Conservation (phyloP, 2,888 invertebrate species). For the Tridacna gigas region DNA sequence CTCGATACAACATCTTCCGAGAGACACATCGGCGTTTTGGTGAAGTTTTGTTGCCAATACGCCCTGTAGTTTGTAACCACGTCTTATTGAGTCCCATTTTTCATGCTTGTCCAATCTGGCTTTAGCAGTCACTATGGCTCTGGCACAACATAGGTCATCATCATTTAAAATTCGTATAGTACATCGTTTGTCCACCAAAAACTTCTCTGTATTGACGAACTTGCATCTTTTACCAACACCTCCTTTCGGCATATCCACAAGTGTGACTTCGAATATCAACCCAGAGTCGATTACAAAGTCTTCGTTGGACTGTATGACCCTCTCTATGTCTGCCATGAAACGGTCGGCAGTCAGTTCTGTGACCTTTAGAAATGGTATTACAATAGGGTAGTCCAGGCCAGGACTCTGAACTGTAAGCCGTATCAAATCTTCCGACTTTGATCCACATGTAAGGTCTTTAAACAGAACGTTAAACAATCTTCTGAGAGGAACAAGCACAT, state of each 20-base stretch:
- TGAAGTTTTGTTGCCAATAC: conserved; percentile 19
- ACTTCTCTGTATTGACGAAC: conserved; percentile 25
- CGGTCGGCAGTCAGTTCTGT: conserved; percentile 43
- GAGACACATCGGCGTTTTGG: conserved; percentile 17
- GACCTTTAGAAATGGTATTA: too few species aligned
- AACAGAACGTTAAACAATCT: too few species aligned
- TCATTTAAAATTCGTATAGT: conserved; percentile 34
- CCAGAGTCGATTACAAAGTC: too few species aligned
- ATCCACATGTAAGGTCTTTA: too few species aligned
- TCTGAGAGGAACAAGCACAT: too few species aligned
- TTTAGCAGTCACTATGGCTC: conserved; percentile 45
- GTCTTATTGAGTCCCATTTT: conserved; percentile 44
- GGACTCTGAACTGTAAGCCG: too few species aligned
- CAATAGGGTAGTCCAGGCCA: conserved; percentile 43
- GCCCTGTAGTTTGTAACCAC: conserved; percentile 38
- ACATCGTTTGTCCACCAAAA: conserved; percentile 22
- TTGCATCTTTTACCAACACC: conserved; percentile 7
- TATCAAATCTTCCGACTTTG: too few species aligned
- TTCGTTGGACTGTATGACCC: conserved; percentile 28
- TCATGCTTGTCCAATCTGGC: conserved; percentile 32
- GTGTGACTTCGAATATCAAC: conserved; percentile 33
- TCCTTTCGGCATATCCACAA: conserved; percentile 33
- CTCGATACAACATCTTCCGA: conserved; percentile 38
- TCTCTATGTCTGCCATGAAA: conserved; percentile 52
- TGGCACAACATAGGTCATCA: conserved; percentile 47